Conservation (phyloP, 2,113 vertebrate species). For the Neodon shergylaensis region DNA sequence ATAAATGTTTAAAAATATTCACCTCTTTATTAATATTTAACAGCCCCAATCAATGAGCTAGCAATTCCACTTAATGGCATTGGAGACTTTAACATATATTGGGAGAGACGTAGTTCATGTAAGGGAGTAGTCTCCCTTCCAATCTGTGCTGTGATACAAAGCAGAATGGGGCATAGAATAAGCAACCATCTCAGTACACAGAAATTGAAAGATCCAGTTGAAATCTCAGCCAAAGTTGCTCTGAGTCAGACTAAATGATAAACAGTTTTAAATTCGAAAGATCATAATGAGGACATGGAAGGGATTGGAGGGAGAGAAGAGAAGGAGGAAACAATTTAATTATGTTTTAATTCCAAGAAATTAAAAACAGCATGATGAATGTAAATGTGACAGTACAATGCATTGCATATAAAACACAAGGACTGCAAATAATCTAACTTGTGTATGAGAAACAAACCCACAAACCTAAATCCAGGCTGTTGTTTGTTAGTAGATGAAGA, state of each 20-base stretch:
- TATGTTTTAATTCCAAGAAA: slow-evolving; percentile 6
- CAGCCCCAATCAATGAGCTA: slow-evolving; percentile 61
- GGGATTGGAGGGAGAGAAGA: background rate
- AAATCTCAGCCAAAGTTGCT: background rate
- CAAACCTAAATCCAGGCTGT: slow-evolving; percentile 80
- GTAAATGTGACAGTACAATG: background rate
- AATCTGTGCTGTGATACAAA: slow-evolving; percentile 43
- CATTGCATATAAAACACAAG: background rate
- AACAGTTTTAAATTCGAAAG: slow-evolving; percentile 1
- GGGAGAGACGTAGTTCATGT: slow-evolving; percentile 23
- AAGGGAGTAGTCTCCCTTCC: slow-evolving; percentile 38
- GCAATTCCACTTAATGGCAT: slow-evolving; percentile 72
- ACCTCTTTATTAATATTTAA: slow-evolving; percentile 79
- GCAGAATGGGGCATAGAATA: background rate
- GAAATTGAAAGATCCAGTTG: background rate
- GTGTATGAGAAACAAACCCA: slow-evolving; percentile 55
- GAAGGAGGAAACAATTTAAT: background rate
- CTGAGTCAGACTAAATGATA: background rate
- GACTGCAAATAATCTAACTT: background rate
- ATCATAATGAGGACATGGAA: background rate
- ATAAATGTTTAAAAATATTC: slow-evolving; percentile 78
- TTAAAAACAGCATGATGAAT: background rate
- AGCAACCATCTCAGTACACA: background rate
- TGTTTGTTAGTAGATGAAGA: slow-evolving; percentile 61
- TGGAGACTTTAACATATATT: slow-evolving; percentile 57